Evolutionary conservation across 2,888 invertebrate species (phyloP).

Genomic region (Omphaloscelis lunosa): DNA sequence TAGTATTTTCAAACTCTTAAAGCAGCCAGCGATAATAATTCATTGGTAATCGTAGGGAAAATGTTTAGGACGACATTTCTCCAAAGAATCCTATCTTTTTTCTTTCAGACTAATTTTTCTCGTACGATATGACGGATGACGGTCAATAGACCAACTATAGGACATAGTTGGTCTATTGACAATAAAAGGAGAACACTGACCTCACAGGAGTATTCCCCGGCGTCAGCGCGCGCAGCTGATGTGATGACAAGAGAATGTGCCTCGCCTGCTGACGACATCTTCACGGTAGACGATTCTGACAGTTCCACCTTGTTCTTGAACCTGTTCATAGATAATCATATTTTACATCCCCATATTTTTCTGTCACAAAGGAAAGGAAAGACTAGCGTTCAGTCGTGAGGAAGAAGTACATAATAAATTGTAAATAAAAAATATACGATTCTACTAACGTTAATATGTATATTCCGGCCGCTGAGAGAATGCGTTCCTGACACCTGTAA

Average conservation of each 20-base stretch:
- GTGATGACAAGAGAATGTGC: conserved; percentile 93
- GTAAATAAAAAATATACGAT: not conserved
- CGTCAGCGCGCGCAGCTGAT: conserved; percentile 93
- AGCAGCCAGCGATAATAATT: too few relatives aligned
- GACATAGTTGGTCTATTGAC: not conserved
- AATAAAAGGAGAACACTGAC: conserved; percentile 77
- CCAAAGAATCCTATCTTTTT: not conserved
- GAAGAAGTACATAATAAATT: not conserved
- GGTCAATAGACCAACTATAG: too few relatives aligned
- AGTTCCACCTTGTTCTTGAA: conserved; percentile 94
- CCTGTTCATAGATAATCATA: conserved; percentile 76
- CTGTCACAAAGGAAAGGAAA: too few relatives aligned
- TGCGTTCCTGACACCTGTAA: too few relatives aligned
- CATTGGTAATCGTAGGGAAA: too few relatives aligned
- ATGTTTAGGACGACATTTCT: not conserved
- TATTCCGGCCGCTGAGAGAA: too few relatives aligned
- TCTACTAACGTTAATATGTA: not conserved
- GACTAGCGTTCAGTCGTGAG: not conserved
- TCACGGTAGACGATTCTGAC: conserved; percentile 91
- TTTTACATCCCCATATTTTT: too few relatives aligned
- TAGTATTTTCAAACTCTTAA: too few relatives aligned
- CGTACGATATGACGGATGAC: not conserved
- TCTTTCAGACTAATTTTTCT: not conserved
- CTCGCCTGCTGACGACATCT: conserved; percentile 93
- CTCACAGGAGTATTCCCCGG: conserved; percentile 94